Evolutionary conservation across 2,797 vertebrate genomes (phyloP), one percentile per base, ranked within the genome.

Genomic region (Anabas testudineus): DNA sequence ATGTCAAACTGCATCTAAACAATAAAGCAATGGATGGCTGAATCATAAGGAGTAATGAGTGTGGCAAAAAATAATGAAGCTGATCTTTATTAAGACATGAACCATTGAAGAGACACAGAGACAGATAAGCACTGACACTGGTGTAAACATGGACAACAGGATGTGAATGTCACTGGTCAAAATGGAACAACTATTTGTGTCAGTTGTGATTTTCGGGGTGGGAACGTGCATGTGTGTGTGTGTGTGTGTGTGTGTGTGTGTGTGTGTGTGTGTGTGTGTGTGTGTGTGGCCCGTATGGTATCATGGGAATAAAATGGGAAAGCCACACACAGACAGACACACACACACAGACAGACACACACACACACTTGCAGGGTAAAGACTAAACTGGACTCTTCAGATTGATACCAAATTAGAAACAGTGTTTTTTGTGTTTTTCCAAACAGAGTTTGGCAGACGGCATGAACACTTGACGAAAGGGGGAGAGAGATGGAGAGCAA

Each of bases 161-260:
- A 88, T 70, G 79, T 72, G 61, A 70, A 59, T n/a, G 67, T 79
- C 78, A 69, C 60, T 28, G 26, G 48, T 37, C 60, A 53, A 73
- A 84, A 88, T 48, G n/a, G 57, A 64, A 65, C 75, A 73, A 74
- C 87, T 89, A 89, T 90, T 87, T 85, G 57, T 73, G 81, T 84
- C 77, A 54, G 60, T 36, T 61, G 62, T 2, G 3, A 59, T 75
- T 78, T 65, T 74, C 37, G 30, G 76, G 67, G 77, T 80, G 80
- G 64, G 74, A 77, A 65, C 19, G 52, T 74, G 51, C 54, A 52
- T 47, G 72, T 72, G 55, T 61, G 56, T 66, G 60, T 60, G 37
- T 53, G 54, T 47, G 21, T 49, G 26, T 48, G 48, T 48, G 67
- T n/a, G n/a, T n/a, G n/a, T n/a, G n/a, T n/a, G n/a, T n/a, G n/a